Evolutionary conservation across 2,113 vertebrate species (phyloP), one percentile per base, ranked within the genome.

Genomic region (Psilopogon haemacephalus): DNA sequence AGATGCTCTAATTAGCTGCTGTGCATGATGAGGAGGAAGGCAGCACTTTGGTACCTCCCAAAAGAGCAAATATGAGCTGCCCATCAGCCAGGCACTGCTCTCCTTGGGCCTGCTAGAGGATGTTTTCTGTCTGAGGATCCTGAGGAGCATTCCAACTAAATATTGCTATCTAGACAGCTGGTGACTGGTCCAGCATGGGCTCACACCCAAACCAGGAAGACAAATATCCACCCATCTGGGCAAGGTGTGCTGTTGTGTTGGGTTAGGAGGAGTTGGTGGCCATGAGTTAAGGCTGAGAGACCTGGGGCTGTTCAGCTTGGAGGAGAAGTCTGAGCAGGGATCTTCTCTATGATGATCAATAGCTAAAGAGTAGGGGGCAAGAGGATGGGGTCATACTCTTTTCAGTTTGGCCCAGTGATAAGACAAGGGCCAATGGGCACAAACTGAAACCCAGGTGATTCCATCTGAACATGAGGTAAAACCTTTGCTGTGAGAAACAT

Each of bases 1-100:
- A 84, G 28, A 71, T 81, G 60, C 52, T 94, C 56, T 74, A 81
- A 90, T 81, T 75, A 92, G 42, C 60, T 86, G 56, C 65, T 50
- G 21, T 44, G 28, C 15, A 2, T 2, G 12, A 5, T 55, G 44
- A 63, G 32, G 74, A 64, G 60, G 74, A 59, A 87, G 18, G 6
- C 0, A 48, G 13, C 14, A 10, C 17, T 84, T 87, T 50, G 9
- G 35, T 26, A 55, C 12, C 35, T 56, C 56, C 18, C 35, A 16
- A 50, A 84, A 90, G 37, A 84, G 38, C 65, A 78, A 85, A 60
- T 37, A n/a, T n/a, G 50, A 84, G 83, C 77, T 89, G 59, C 64
- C n/a, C 37, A 23, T 42, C 82, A 84, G 40, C 32, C 62, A 48
- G 52, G 10, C 75, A 52, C 1, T 0, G 15, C 54, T 89, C 48